phyloP scores from a whole-genome alignment of 2,797 vertebrate genomes.

The Gymnothorax reevesii region DNA sequence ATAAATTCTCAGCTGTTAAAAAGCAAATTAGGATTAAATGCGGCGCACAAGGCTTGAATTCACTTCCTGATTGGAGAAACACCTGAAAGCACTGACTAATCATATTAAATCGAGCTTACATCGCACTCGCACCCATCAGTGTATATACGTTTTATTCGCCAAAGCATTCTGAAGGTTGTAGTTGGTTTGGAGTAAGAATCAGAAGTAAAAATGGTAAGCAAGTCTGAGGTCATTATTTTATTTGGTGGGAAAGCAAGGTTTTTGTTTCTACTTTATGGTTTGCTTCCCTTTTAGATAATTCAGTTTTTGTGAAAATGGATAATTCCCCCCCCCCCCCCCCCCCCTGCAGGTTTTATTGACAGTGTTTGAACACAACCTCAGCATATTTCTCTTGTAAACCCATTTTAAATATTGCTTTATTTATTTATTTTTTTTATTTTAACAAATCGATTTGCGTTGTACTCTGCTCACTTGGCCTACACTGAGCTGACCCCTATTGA shows the following conservation, averaged over 20 bases:
- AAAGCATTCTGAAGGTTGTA: neutral
- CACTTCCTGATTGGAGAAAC: neutral
- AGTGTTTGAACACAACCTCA: neutral
- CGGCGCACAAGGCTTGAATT: no score
- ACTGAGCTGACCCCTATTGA: neutral
- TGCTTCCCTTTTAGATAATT: neutral
- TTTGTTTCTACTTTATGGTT: neutral
- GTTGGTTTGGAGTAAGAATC: neutral
- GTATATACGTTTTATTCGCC: neutral
- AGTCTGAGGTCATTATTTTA: neutral
- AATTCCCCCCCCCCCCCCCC: no score
- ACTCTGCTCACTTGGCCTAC: neutral
- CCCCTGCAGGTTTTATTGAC: neutral
- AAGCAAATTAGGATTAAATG: no score
- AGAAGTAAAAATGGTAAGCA: slow-evolving; percentile 34
- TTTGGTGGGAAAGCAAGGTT: neutral
- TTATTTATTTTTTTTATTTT: no score
- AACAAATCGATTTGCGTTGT: no score
- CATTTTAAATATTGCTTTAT: neutral
- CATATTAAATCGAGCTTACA: slow-evolving; percentile 7
- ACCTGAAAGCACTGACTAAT: neutral
- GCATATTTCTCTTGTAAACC: neutral
- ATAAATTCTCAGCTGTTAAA: no score
- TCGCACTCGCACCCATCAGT: neutral
- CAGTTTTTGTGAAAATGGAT: neutral